phyloP scores from a whole-genome alignment of 1,140 invertebrate species.

The Drosophila aff. region DNA sequence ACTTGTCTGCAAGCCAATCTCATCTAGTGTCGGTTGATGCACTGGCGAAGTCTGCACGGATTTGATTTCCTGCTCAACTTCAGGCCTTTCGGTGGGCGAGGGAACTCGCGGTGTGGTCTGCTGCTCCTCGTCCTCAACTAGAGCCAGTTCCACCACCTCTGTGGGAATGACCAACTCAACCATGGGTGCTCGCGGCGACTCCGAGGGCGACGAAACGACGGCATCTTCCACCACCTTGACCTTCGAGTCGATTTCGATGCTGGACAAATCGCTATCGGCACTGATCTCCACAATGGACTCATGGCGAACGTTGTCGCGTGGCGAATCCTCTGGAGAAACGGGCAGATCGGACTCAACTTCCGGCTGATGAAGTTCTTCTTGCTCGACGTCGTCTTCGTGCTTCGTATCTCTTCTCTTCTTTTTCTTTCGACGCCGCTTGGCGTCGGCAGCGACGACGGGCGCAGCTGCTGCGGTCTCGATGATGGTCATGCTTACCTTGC shows the following conservation, averaged over 20 bases:
- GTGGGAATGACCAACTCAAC: conserved; percentile 87
- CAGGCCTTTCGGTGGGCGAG: conserved; percentile 29
- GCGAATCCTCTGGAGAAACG: conserved; percentile 71
- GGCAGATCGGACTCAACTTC: conserved; percentile 82
- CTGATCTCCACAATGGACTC: conserved; percentile 74
- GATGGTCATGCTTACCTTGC: conserved; percentile 78
- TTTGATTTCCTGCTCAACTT: conserved; percentile 84
- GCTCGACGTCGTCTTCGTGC: conserved; percentile 42
- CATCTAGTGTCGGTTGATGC: conserved; percentile 81
- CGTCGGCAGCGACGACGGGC: conserved; percentile 56
- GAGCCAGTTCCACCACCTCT: conserved; percentile 87
- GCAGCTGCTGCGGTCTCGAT: conserved; percentile 58
- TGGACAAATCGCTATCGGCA: conserved; percentile 74
- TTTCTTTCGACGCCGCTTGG: conserved; percentile 84
- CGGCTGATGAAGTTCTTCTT: conserved; percentile 49
- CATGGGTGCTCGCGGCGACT: conserved; percentile 69
- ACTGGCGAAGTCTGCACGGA: conserved; percentile 88
- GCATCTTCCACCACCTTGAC: conserved; percentile 89
- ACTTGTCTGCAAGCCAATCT: conserved; percentile 85
- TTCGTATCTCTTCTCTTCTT: conserved; percentile 82
- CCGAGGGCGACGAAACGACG: conserved; percentile 78
- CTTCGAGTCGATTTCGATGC: conserved; percentile 86
- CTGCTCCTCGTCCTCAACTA: conserved; percentile 85
- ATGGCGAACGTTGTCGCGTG: conserved; percentile 49
- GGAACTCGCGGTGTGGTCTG: conserved; percentile 85